Base-by-base conservation (phyloP, 1,140 invertebrate species). In the Lordiphosa mommai region DNA sequence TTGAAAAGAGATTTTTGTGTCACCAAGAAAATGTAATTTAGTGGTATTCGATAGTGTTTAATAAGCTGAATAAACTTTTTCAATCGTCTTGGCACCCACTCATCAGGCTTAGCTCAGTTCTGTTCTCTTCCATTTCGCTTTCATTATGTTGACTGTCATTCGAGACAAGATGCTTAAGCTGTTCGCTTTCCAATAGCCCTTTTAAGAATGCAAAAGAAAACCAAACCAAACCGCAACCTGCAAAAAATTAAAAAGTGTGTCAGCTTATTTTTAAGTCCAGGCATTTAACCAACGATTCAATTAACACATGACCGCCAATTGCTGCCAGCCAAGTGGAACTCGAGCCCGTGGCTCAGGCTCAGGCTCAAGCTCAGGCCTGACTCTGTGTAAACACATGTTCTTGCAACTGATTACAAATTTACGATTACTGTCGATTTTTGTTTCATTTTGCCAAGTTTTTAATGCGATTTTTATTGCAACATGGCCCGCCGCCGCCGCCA, bases 321-420 rank as follows among this genome's bases (percentile, higher is more conserved):
- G 37, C 32, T 56, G 52, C 16, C 61, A 69, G 44, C 46, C 66
- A 59, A 60, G 44, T 80, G 43, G 37, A 29, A 53, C 27, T 40
- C 32, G 61, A 50, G 44, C 33, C 37, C 10, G 17, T 33, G 57
- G 55, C 70, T 67, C 44, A 58, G 33, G 20, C 20, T 23, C 50
- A 10, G 4, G 14, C 16, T 29, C 13, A 23, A 16, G 23, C 10
- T 20, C 10, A 23, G n/a, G 29, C 20, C 29, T 53, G 55, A 38
- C 65, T 43, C 20, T 59, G 57, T 82, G 76, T 82, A 71, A 82
- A 82, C 77, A 82, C 72, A 76, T 82, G 76, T 82, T 82, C 76
- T 82, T 82, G 71, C 71, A 82, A 82, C 71, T 67, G 76, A 84
- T 84, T 82, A 84, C 76, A 82, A 82, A 82, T 82, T 82, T 76